These are phyloP conservation scores for Phoenicopterus ruber DNA, from an alignment of 2,113 vertebrate species.

Conservation along the genomic window DNA sequence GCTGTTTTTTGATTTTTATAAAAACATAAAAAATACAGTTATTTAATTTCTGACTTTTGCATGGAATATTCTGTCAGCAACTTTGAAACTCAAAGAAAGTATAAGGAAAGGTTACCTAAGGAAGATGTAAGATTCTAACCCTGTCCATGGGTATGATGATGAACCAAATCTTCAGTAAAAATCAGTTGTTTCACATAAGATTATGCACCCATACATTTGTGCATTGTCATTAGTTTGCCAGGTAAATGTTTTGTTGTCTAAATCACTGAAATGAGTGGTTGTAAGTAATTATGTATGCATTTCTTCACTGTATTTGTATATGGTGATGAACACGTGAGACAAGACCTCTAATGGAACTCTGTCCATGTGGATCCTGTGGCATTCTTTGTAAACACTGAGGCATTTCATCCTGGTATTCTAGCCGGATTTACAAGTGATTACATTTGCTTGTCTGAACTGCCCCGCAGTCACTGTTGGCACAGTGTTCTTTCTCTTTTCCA, in stretches of 20 bases:
- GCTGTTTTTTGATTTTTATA: neutral
- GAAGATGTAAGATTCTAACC: neutral
- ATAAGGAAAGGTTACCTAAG: neutral
- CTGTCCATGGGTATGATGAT: neutral
- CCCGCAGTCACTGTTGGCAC: neutral
- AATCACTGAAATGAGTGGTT: neutral
- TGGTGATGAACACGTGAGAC: neutral
- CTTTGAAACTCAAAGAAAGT: neutral
- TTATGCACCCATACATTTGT: accelerated
- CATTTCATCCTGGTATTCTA: neutral
- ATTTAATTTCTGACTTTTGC: neutral
- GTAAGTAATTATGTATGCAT: neutral
- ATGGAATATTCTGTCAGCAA: neutral
- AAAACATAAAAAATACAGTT: neutral
- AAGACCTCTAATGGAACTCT: neutral
- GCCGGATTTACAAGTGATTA: neutral
- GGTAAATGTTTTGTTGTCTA: neutral
- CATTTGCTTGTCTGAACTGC: neutral
- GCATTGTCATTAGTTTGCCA: neutral
- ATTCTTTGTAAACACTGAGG: neutral
- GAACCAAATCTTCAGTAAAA: neutral
- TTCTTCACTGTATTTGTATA: neutral
- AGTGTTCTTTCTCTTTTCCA: neutral
- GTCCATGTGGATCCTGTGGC: neutral
- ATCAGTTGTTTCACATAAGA: neutral